Percentiles rank a stretch among this genome's conserved stretches.
phyloP scores from a whole-genome alignment of 2,113 vertebrate genomes.

The Oryzias curvinotus region DNA sequence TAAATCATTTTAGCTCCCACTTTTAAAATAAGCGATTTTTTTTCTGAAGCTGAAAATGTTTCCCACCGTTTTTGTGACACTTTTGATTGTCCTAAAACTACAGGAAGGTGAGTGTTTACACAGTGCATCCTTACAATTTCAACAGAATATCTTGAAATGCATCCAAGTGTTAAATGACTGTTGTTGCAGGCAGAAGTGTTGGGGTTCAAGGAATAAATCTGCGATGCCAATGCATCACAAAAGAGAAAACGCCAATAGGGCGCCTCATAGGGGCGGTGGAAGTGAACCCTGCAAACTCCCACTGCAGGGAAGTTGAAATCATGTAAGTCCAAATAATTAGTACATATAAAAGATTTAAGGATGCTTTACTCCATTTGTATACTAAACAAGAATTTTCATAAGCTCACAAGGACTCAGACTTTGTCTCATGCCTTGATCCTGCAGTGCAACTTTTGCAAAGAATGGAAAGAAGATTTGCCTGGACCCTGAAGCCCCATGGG shows the following conservation, averaged over 20 bases:
- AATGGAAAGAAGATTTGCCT: constrained; percentile 65
- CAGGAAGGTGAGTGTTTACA: constrained; percentile 71
- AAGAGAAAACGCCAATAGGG: constrained; percentile 68
- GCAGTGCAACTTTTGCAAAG: constrained; percentile 70
- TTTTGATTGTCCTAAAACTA: constrained; percentile 55
- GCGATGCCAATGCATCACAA: constrained; percentile 81
- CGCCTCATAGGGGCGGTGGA: constrained; percentile 73
- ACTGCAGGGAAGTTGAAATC: constrained; percentile 81
- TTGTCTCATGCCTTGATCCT: constrained; percentile 15
- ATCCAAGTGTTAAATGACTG: not conserved
- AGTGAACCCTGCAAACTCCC: constrained; percentile 74
- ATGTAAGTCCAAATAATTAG: constrained; percentile 76
- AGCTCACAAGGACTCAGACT: not conserved
- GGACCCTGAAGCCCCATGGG: constrained; percentile 69
- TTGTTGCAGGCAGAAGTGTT: constrained; percentile 42
- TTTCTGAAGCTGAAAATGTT: constrained; percentile 21
- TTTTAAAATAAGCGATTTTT: not conserved
- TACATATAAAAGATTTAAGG: not conserved
- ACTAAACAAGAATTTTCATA: not conserved
- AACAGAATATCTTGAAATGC: not conserved
- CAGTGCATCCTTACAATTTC: not conserved
- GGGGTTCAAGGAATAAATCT: constrained; percentile 48
- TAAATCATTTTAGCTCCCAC: not conserved
- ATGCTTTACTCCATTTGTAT: not conserved
- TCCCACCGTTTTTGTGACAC: constrained; percentile 20